phyloP scores from a whole-genome alignment of 1,140 invertebrate genomes.

The Marisa cornuarietis region DNA sequence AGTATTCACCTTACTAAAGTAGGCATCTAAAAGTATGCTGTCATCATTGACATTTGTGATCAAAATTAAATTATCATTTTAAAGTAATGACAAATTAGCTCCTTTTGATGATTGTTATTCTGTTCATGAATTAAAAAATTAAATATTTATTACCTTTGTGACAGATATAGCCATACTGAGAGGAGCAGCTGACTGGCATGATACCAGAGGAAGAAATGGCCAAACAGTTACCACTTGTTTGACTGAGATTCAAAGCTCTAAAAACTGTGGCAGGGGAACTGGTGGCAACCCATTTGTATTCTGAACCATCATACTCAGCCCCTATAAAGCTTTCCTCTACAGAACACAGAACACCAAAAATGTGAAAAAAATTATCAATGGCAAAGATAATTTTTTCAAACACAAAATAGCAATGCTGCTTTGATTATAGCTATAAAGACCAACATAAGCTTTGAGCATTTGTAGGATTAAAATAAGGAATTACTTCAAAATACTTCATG shows the following conservation, averaged over 20 bases:
- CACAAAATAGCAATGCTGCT: not conserved
- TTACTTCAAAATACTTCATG: too few relatives aligned
- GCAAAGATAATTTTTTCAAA: not conserved
- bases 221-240: slow-evolving; percentile 4
- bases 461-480: too few relatives aligned
- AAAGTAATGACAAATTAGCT: too few relatives aligned
- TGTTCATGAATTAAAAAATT: too few relatives aligned
- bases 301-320: slow-evolving; percentile 3
- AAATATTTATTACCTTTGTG: slow-evolving; percentile 8
- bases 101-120: too few relatives aligned
- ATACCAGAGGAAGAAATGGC: not conserved
- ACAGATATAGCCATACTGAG: not conserved
- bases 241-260: slow-evolving; percentile 6
- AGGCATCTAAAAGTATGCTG: not conserved
- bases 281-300: slow-evolving; percentile 4
- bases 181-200: not conserved
- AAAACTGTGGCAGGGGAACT: not conserved
- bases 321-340: slow-evolving; percentile 1
- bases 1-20: not conserved
- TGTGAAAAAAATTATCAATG: not conserved
- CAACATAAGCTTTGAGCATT: too few relatives aligned
- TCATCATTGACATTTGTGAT: not conserved
- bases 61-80: not conserved
- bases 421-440: too few relatives aligned
- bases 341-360: not conserved